A percentile compares a stretch with the other conserved stretches of the same genome.
These are phyloP conservation scores for Antheraea mylitta DNA, from an alignment of 1,140 invertebrate genomes.

Conservation along the genomic window DNA sequence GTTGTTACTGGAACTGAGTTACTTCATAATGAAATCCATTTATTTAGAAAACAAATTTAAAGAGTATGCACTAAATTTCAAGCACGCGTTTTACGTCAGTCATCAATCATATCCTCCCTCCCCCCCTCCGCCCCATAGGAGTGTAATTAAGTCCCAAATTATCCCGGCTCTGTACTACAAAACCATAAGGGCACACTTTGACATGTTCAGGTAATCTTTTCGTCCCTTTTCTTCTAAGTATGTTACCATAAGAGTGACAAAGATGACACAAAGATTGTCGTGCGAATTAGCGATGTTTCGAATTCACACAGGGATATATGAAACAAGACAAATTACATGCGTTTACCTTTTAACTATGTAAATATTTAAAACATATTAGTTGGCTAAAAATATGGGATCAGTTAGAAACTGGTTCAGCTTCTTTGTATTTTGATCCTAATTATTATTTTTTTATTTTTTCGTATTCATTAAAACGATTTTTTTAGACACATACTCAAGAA, in stretches of 20 bases:
- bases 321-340: background rate
- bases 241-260: background rate
- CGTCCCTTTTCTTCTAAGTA: background rate
- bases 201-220: background rate
- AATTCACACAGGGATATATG: too few relatives aligned
- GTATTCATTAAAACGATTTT: too few relatives aligned
- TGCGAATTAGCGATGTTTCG: too few relatives aligned
- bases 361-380: too few relatives aligned
- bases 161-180: slow-evolving; percentile 14
- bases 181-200: too few relatives aligned
- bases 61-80: slow-evolving; percentile 22
- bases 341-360: background rate
- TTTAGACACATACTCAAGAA: too few relatives aligned
- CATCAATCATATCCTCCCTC: slow-evolving; percentile 29
- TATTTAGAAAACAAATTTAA: background rate
- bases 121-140: background rate
- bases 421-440: too few relatives aligned
- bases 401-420: too few relatives aligned
- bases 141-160: slow-evolving; percentile 40
- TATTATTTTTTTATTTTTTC: too few relatives aligned
- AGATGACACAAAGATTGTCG: background rate
- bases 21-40: slow-evolving; percentile 8
- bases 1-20: background rate
- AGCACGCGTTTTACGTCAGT: slow-evolving; percentile 18
- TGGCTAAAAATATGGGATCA: too few relatives aligned